Conservation (phyloP, 2,888 invertebrate genomes). For the Loripinus fragilis region DNA sequence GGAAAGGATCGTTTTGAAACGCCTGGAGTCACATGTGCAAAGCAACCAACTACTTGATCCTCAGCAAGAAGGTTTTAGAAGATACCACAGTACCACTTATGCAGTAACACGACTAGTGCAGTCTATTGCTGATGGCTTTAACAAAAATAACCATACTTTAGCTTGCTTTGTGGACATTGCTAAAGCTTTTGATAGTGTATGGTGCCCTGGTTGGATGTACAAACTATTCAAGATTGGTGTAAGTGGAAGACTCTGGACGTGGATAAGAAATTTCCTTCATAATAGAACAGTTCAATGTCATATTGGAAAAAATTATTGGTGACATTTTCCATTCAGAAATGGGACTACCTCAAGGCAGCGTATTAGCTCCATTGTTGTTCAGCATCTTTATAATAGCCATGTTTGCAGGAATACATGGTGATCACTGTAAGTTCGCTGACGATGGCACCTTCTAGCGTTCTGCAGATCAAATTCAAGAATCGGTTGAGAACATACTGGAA, state of each 20-base stretch:
- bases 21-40: constrained; percentile 10
- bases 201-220: constrained; percentile 32
- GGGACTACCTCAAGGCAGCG: too few species aligned
- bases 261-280: constrained; percentile 22
- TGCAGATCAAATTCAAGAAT: too few species aligned
- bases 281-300: constrained; percentile 17
- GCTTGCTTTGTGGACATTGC: constrained; percentile 33
- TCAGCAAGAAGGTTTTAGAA: constrained; percentile 31
- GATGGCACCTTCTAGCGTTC: too few species aligned
- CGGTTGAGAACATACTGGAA: too few species aligned
- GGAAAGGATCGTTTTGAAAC: constrained; percentile 23
- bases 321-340: too few species aligned
- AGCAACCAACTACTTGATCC: too few species aligned
- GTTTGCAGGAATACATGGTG: too few species aligned
- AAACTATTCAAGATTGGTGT: constrained; percentile 24
- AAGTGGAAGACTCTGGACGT: constrained; percentile 21
- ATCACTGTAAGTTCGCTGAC: too few species aligned
- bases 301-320: too few species aligned
- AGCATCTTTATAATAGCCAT: too few species aligned
- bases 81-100: constrained; percentile 4
- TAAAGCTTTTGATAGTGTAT: constrained; percentile 43
- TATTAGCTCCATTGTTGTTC: too few species aligned
- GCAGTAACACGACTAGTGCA: constrained; percentile 21
- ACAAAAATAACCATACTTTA: constrained; percentile 6
- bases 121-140: constrained; percentile 25